A percentile compares a stretch with the other conserved stretches of the same genome.
Conservation (phyloP, 2,113 vertebrate genomes). For the Spheniscus mendiculus region DNA sequence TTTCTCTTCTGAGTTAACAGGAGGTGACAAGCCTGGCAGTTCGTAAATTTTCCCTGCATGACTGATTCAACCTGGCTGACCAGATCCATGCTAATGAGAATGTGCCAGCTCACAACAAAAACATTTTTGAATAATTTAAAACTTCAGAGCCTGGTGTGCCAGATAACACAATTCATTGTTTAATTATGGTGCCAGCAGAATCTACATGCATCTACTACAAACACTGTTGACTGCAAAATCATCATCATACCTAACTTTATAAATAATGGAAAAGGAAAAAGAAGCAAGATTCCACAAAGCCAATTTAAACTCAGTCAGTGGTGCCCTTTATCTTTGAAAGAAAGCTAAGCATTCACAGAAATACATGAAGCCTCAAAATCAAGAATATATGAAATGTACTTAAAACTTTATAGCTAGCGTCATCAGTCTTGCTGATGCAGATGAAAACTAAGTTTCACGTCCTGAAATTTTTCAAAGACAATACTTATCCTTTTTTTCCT, state of each 20-base stretch:
- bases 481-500: background rate
- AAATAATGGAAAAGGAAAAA: slow-evolving; percentile 36
- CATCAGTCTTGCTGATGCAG: background rate
- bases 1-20: slow-evolving; percentile 77
- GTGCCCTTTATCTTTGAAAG: background rate
- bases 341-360: background rate
- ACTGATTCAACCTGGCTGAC: slow-evolving; percentile 74
- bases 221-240: background rate
- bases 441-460: background rate
- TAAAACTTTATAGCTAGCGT: background rate
- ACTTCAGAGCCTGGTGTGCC: slow-evolving; percentile 41
- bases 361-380: background rate
- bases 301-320: background rate
- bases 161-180: slow-evolving; percentile 55
- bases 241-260: background rate
- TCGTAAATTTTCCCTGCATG: slow-evolving; percentile 73
- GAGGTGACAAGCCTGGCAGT: slow-evolving; percentile 82
- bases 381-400: background rate
- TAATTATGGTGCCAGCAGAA: slow-evolving; percentile 27
- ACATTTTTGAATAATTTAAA: slow-evolving; percentile 74
- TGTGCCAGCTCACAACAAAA: slow-evolving; percentile 68
- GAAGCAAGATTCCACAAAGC: background rate
- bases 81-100: slow-evolving; percentile 83
- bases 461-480: background rate
- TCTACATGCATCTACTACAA: background rate